Conservation (phyloP, 30 jellyfish, hydroid and myxozoan species). For the Mastigias papua region DNA sequence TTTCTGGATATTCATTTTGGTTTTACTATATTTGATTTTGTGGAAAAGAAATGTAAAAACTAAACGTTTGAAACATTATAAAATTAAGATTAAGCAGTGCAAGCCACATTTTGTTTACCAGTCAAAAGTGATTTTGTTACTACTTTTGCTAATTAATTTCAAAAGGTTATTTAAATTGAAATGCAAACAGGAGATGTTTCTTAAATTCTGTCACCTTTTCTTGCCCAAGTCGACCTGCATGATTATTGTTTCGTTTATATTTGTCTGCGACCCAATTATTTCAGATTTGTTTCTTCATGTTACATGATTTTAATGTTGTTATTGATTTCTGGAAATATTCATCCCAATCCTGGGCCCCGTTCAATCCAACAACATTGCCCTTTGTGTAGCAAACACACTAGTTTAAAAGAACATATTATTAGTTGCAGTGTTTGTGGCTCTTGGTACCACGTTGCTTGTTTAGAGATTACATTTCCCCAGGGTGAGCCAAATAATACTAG, state of each 20-base stretch:
- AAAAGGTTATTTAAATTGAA: neutral
- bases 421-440: neutral
- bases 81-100: neutral
- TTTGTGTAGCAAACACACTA: neutral
- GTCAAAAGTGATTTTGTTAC: neutral
- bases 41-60: neutral
- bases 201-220: neutral
- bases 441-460: neutral
- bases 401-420: neutral
- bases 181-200: neutral
- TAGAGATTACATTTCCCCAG: neutral
- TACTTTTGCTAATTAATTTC: too few species aligned
- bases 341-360: too few species aligned
- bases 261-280: neutral
- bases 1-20: neutral
- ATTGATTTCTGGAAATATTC: too few species aligned
- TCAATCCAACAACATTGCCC: neutral
- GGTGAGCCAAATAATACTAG: neutral
- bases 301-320: neutral
- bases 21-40: neutral
- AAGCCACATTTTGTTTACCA: neutral
- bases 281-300: neutral
- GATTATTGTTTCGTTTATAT: neutral
- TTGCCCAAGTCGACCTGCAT: neutral
- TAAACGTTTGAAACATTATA: neutral